Conservation (phyloP, 2,888 invertebrate species). For the Apotomis capreana region DNA sequence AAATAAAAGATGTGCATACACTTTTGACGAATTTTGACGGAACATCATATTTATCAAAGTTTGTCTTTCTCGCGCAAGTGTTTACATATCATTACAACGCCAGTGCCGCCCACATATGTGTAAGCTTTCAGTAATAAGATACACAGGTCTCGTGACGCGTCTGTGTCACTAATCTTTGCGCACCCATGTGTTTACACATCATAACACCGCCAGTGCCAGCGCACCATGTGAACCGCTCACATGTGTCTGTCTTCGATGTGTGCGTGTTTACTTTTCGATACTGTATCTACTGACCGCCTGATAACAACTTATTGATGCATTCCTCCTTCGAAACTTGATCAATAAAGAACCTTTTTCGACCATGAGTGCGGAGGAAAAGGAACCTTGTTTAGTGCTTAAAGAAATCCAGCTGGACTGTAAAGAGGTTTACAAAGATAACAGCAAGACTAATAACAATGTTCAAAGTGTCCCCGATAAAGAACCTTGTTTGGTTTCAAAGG, state of each 20-base stretch:
- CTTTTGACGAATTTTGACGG: too few relatives aligned
- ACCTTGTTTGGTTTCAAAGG: slow-evolving; percentile 45
- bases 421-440: slow-evolving; percentile 30
- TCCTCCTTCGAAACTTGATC: slow-evolving; percentile 1
- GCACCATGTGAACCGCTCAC: slow-evolving; percentile 49
- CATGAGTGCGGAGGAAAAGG: slow-evolving; percentile 67
- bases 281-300: slow-evolving; percentile 59
- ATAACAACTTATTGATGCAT: slow-evolving; percentile 51
- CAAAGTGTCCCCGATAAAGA: slow-evolving; percentile 60
- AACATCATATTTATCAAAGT: too few relatives aligned
- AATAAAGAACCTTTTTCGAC: slow-evolving; percentile 40
- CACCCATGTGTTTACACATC: slow-evolving; percentile 60
- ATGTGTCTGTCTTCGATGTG: slow-evolving; percentile 40
- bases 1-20: too few relatives aligned
- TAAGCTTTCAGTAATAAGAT: too few relatives aligned
- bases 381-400: slow-evolving; percentile 45
- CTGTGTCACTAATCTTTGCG: slow-evolving; percentile 56
- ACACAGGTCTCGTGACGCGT: background rate
- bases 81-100: too few relatives aligned
- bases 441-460: slow-evolving; percentile 38
- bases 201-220: slow-evolving; percentile 56
- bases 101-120: too few relatives aligned
- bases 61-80: too few relatives aligned
- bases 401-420: slow-evolving; percentile 18
- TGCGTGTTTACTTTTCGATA: slow-evolving; percentile 51